These are phyloP conservation scores for Micromussa lordhowensis DNA, from an alignment of 92 coral and sea anemone genomes.

Conservation along the genomic window DNA sequence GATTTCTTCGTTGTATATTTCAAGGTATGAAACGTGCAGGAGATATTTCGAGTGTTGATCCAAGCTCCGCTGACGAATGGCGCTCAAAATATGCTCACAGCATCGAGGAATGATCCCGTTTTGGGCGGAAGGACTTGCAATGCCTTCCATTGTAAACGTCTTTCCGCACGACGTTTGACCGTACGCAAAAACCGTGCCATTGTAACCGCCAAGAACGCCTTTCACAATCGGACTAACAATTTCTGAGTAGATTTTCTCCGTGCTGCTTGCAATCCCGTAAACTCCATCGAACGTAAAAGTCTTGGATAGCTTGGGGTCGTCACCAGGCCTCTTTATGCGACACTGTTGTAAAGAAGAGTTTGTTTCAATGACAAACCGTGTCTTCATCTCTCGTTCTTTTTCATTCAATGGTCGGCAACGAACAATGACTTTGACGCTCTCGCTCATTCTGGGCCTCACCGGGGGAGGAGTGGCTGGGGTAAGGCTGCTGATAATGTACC, in stretches of 20 bases:
- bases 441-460: conserved; percentile 53
- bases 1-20: conserved; percentile 96
- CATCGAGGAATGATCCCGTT: conserved; percentile 85
- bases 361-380: conserved; percentile 70
- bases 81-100: conserved; percentile 77
- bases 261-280: conserved; percentile 71
- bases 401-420: conserved; percentile 87
- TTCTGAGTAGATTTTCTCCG: conserved; percentile 82
- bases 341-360: conserved; percentile 77
- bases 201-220: conserved; percentile 87
- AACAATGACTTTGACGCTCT: conserved; percentile 82
- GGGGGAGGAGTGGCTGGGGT: not conserved
- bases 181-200: conserved; percentile 91
- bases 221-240: conserved; percentile 87
- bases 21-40: conserved; percentile 84
- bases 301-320: conserved; percentile 53
- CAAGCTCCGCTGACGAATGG: conserved; percentile 58
- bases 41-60: conserved; percentile 75
- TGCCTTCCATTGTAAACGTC: conserved; percentile 90
- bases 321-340: conserved; percentile 53
- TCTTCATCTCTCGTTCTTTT: conserved; percentile 72
- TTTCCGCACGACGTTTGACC: conserved; percentile 94
- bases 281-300: conserved; percentile 87
- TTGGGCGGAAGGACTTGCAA: conserved; percentile 58
- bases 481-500: not conserved